Conservation (phyloP, 2,113 vertebrate species). For the Sturnira hondurensis region DNA sequence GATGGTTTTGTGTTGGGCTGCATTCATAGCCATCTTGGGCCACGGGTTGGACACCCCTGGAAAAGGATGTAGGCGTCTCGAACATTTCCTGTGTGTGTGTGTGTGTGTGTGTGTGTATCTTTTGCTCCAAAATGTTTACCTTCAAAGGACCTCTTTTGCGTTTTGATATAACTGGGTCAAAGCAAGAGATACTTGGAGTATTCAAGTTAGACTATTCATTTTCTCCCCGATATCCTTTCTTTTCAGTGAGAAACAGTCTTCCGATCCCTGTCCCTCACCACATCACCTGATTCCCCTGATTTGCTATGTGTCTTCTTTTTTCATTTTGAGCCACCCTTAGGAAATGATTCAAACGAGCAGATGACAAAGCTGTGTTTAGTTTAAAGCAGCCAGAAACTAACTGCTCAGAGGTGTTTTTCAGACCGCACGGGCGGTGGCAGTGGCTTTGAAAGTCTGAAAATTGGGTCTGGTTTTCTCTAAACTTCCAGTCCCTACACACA, state of each 20-base stretch:
- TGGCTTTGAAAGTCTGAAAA: background rate
- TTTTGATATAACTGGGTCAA: background rate
- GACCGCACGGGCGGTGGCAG: background rate
- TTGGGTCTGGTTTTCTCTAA: background rate
- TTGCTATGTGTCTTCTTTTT: background rate
- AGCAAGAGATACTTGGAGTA: background rate
- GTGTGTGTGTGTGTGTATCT: background rate
- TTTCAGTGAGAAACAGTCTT: background rate
- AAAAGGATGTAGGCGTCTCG: background rate
- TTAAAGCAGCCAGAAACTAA: background rate
- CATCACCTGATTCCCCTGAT: background rate
- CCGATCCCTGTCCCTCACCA: background rate
- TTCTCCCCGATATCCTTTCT: background rate
- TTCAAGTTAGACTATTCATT: background rate
- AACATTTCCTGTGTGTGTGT: background rate
- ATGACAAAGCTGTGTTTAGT: background rate
- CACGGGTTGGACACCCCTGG: too few species aligned
- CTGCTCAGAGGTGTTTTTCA: background rate
- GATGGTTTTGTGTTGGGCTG: too few species aligned
- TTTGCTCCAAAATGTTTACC: background rate
- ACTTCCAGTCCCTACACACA: background rate
- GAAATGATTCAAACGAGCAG: background rate
- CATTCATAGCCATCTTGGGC: too few species aligned
- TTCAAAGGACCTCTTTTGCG: background rate
- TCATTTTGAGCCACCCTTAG: slow-evolving; percentile 4